Conservation (phyloP, 1,140 invertebrate species). For the Zaprionus tsacasi region DNA sequence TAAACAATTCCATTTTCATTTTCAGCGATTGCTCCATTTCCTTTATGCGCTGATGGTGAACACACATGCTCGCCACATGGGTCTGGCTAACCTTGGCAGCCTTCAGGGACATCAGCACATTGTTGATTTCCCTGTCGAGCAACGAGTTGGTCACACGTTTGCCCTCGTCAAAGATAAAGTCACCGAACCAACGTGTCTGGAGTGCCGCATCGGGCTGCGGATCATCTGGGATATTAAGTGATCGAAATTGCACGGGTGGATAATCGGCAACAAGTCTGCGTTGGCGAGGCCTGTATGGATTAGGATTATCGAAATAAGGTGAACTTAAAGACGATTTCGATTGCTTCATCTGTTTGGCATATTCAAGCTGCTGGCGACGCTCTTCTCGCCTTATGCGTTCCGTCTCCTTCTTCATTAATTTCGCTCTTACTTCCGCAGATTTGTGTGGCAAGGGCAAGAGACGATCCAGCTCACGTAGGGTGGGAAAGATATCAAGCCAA, state of each 20-base stretch:
- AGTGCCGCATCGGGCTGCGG: neutral
- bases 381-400: neutral
- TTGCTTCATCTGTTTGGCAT: neutral
- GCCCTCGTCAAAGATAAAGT: neutral
- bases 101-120: constrained; percentile 36
- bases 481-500: constrained; percentile 64
- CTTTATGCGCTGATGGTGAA: constrained; percentile 34
- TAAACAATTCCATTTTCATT: constrained; percentile 21
- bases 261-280: neutral
- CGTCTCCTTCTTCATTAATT: neutral
- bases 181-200: constrained; percentile 54
- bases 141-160: constrained; percentile 26
- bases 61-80: constrained; percentile 39
- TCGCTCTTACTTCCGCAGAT: constrained; percentile 6
- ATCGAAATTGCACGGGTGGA: constrained; percentile 13
- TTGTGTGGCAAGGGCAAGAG: constrained; percentile 55
- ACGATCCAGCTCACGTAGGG: constrained; percentile 62
- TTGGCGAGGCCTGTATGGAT: neutral
- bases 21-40: constrained; percentile 58
- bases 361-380: neutral
- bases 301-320: constrained; percentile 49
- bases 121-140: constrained; percentile 38
- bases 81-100: constrained; percentile 13
- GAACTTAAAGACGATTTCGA: neutral
- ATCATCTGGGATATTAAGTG: neutral